Conservation (phyloP, 1,140 invertebrate genomes). For the Calliopsis andreniformis region DNA sequence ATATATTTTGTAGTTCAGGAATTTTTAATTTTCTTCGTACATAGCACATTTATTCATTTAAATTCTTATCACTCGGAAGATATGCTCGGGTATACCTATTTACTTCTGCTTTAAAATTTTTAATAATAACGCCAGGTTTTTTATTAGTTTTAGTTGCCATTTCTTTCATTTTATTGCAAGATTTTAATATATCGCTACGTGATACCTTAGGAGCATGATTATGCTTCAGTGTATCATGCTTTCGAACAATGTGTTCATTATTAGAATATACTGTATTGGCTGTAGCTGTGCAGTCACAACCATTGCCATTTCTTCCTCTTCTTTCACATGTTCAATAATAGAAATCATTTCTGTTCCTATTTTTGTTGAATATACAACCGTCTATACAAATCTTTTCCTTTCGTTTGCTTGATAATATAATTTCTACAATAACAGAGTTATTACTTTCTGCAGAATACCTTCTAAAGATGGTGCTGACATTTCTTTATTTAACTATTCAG, state of each 20-base stretch:
- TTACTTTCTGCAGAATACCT: too few relatives aligned
- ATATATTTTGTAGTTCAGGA: neutral
- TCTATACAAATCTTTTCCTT: neutral
- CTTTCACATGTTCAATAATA: neutral
- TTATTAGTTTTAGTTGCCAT: neutral
- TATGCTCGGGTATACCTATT: neutral
- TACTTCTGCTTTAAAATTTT: neutral
- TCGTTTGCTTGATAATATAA: neutral
- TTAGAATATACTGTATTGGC: neutral
- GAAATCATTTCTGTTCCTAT: neutral
- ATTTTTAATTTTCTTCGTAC: neutral
- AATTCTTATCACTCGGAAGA: neutral
- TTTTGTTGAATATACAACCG: neutral
- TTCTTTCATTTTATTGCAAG: neutral
- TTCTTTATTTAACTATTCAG: too few relatives aligned
- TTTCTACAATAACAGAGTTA: neutral
- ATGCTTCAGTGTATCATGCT: neutral
- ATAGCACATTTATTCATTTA: neutral
- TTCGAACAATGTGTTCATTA: neutral
- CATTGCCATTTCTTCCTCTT: neutral
- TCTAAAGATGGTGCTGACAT: too few relatives aligned
- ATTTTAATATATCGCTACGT: neutral
- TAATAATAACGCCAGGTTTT: neutral
- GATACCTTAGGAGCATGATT: neutral
- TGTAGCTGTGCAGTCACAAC: neutral